Evolutionary conservation across 2,797 vertebrate species (phyloP), one percentile per base, ranked within the genome.

Genomic region (Sebastes hubbsi): DNA sequence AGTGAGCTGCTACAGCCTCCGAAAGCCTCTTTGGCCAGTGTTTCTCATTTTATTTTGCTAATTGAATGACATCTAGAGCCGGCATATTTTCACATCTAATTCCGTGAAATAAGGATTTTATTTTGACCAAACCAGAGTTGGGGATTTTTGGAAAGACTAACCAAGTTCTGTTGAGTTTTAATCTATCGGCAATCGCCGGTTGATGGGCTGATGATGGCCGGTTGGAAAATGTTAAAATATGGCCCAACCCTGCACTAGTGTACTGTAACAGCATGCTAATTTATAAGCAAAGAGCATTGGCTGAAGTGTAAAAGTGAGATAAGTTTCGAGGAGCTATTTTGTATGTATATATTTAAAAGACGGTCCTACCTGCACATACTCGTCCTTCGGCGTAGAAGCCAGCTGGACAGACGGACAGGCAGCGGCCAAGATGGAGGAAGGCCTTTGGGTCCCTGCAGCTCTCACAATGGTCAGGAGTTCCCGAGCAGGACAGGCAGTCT

Each of bases 401-500:
- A 0, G 10, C 69, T 0, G 92, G 95, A 77, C 98, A 99, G n/a
- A 14, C 79, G 42, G 94, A 87, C 76, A 98, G 90, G 10, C 98
- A 99, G 38, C 20, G 95, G 16, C 98, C 97, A 0, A 84, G 87
- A 88, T 96, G 96, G 68, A 98, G 94, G 72, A 86, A 6, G 55
- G 93, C 93, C n/a, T 89, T 87, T 0, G 95, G 69, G 68, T 99
- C 96, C 11, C 68, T 95, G 91, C 98, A 99, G 94, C 95, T 91
- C 10, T 95, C 92, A 73, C 98, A 99, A 79, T 49, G 94, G 61
- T 97, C 96, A 0, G 95, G 89, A 34, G 92, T 90, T n/a, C 78
- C 95, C 3, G 93, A 95, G 84, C 98, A 99, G 6, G 95, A 95
- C 91, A 96, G 80, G 64, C 98, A 99, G 92, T 98, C 97, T 0